phyloP scores from a whole-genome alignment of 2,888 invertebrate species.

The Halictus ligatus region DNA sequence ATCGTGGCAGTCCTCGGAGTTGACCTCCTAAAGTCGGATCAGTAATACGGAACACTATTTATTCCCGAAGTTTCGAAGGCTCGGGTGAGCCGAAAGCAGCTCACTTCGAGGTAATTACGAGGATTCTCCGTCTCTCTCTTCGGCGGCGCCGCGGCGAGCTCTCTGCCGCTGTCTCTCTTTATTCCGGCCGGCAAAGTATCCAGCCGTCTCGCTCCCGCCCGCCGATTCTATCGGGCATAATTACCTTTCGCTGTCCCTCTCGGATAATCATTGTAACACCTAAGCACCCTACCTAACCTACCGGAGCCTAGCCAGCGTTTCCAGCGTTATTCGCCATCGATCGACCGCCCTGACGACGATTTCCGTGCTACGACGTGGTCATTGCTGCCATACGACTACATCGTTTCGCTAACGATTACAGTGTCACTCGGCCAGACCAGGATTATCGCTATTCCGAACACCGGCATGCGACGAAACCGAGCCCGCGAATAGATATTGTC shows the following conservation, averaged over 20 bases:
- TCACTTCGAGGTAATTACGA: constrained; percentile 84
- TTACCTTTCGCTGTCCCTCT: constrained; percentile 84
- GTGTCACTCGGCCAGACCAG: constrained; percentile 64
- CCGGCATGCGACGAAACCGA: constrained; percentile 31
- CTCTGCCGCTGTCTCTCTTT: constrained; percentile 68
- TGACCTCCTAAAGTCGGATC: constrained; percentile 72
- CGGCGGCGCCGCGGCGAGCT: constrained; percentile 60
- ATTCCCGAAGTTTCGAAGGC: constrained; percentile 83
- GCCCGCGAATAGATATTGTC: constrained; percentile 31
- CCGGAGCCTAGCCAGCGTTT: constrained; percentile 79
- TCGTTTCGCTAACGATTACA: constrained; percentile 73
- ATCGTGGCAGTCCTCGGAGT: constrained; percentile 54
- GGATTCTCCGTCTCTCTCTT: constrained; percentile 77
- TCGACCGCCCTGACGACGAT: constrained; percentile 80
- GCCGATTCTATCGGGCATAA: constrained; percentile 83
- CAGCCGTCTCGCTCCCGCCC: constrained; percentile 76
- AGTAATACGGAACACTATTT: constrained; percentile 78
- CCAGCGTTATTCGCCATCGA: constrained; percentile 80
- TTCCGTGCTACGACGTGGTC: constrained; percentile 77
- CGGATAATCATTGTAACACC: constrained; percentile 84
- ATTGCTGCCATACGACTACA: constrained; percentile 71
- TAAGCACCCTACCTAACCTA: constrained; percentile 83
- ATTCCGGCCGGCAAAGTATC: constrained; percentile 79
- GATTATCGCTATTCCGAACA: constrained; percentile 63
- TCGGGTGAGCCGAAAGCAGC: constrained; percentile 82